These are phyloP conservation scores for Melanargia galathea DNA, from an alignment of 2,888 invertebrate genomes.

Conservation along the genomic window DNA sequence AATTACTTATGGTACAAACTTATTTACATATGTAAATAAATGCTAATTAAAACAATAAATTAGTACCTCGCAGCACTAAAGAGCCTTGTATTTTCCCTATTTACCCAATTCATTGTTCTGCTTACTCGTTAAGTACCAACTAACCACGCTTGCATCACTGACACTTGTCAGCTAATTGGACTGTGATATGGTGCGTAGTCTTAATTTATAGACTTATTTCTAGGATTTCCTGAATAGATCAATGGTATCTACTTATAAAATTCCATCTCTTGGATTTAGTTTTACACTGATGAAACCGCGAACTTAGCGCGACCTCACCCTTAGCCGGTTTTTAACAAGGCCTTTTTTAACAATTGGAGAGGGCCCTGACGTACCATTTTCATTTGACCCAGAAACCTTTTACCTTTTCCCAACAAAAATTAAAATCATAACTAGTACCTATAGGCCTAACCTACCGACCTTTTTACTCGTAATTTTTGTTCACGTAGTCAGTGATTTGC, in stretches of 20 bases:
- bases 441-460: background rate
- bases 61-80: background rate
- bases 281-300: too few species aligned
- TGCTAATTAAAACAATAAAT: background rate
- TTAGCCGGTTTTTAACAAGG: too few species aligned
- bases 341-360: too few species aligned
- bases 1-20: too few species aligned
- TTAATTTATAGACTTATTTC: too few species aligned
- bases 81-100: background rate
- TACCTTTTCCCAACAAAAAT: background rate
- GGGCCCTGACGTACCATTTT: background rate
- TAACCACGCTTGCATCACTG: background rate
- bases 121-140: background rate
- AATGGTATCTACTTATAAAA: too few species aligned
- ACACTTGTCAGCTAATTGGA: conserved; percentile 1
- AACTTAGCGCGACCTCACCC: too few species aligned
- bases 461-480: conserved; percentile 4
- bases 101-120: conserved; percentile 1
- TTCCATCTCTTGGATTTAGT: too few species aligned
- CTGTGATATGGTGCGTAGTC: background rate
- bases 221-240: too few species aligned
- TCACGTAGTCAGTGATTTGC: conserved; percentile 7
- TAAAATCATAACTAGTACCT: conserved; percentile 8
- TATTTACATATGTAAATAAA: background rate
- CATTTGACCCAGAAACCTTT: background rate